These are phyloP conservation scores for Unio delphinus DNA, from an alignment of 2,888 invertebrate species.

Conservation along the genomic window DNA sequence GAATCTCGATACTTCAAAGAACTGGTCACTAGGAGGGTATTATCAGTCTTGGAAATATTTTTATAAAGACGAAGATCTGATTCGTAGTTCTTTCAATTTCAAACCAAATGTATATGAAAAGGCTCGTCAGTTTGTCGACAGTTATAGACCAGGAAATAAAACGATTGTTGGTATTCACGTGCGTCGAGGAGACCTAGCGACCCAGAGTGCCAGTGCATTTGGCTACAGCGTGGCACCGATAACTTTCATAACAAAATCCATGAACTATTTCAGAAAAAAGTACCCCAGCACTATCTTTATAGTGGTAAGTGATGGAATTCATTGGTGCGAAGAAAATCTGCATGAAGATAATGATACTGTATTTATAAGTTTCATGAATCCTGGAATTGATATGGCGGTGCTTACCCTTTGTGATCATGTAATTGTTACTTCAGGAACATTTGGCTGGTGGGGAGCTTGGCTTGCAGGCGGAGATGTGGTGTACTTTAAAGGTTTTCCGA, in stretches of 20 bases:
- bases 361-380: slow-evolving; percentile 23
- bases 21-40: slow-evolving; percentile 46
- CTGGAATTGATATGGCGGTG: slow-evolving; percentile 40
- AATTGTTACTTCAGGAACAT: slow-evolving; percentile 68
- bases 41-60: slow-evolving; percentile 57
- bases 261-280: slow-evolving; percentile 36
- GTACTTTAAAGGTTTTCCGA: slow-evolving; percentile 44
- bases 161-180: slow-evolving; percentile 44
- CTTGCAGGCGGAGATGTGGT: slow-evolving; percentile 54
- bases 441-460: slow-evolving; percentile 66
- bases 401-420: slow-evolving; percentile 69
- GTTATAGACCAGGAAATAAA: slow-evolving; percentile 12
- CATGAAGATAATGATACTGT: slow-evolving; percentile 20
- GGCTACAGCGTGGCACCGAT: slow-evolving; percentile 45
- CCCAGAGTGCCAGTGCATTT: slow-evolving; percentile 7
- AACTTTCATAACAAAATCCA: slow-evolving; percentile 34
- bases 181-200: slow-evolving; percentile 42
- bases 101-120: slow-evolving; percentile 16
- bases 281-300: slow-evolving; percentile 36
- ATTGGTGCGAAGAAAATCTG: slow-evolving; percentile 36
- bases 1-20: slow-evolving; percentile 22
- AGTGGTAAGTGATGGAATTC: slow-evolving; percentile 42
- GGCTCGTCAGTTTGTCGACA: slow-evolving; percentile 16
- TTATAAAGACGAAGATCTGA: slow-evolving; percentile 13
- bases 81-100: slow-evolving; percentile 37